phyloP scores from a whole-genome alignment of 2,797 vertebrate species.

The Gadopsis marmoratus region DNA sequence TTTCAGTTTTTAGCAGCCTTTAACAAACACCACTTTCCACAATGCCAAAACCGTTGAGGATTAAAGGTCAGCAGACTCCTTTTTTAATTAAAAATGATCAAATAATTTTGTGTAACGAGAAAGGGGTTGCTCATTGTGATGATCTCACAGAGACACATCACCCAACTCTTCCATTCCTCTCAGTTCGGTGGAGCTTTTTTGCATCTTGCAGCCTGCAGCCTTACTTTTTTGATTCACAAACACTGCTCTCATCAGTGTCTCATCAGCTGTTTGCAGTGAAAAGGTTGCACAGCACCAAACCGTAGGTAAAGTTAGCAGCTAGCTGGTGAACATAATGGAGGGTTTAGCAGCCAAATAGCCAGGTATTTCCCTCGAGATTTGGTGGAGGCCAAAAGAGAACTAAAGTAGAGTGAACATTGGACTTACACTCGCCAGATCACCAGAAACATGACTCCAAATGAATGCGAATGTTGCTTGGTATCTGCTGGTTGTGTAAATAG shows the following conservation, averaged over 20 bases:
- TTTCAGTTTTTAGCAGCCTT: not conserved
- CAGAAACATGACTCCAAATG: not conserved
- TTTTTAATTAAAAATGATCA: not conserved
- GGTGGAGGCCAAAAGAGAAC: not conserved
- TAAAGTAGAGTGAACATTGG: not conserved
- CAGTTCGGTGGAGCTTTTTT: not conserved
- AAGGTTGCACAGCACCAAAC: not conserved
- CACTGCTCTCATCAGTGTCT: no score
- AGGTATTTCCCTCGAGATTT: not conserved
- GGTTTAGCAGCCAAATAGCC: not conserved
- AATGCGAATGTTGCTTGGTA: not conserved
- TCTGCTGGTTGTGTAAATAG: slow-evolving; percentile 1
- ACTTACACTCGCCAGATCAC: not conserved
- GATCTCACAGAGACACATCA: not conserved
- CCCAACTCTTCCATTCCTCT: not conserved
- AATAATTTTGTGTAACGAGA: not conserved
- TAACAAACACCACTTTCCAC: not conserved
- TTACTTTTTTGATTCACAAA: not conserved
- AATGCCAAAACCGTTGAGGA: not conserved
- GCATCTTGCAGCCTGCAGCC: not conserved
- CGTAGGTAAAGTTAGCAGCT: not conserved
- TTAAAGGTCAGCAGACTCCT: not conserved
- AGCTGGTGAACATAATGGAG: not conserved
- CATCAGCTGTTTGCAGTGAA: not conserved
- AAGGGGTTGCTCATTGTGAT: not conserved